Evolutionary conservation across 2,113 vertebrate species (phyloP).

Genomic region (Etheostoma cragini): DNA sequence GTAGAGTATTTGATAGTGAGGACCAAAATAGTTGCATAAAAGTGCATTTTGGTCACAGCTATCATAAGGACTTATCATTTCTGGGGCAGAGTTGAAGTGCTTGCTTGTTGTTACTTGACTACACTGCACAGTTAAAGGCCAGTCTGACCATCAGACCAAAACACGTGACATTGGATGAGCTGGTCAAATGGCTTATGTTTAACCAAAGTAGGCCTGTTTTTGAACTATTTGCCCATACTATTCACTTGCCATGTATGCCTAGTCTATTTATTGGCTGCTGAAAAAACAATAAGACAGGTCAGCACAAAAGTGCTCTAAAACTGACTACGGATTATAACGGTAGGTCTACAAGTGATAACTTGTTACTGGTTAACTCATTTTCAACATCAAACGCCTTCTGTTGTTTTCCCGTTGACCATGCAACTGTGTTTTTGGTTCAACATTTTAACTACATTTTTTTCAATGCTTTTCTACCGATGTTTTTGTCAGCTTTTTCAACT

Average conservation of each 20-base stretch:
- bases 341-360: background rate
- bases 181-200: background rate
- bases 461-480: too few species aligned
- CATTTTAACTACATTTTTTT: too few species aligned
- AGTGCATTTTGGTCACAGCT: background rate
- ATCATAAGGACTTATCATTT: background rate
- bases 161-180: background rate
- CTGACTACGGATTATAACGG: background rate
- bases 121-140: background rate
- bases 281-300: too few species aligned
- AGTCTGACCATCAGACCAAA: background rate
- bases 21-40: constrained; percentile 18
- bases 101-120: background rate
- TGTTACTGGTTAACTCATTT: too few species aligned
- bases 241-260: too few species aligned
- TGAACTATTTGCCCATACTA: too few species aligned
- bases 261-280: background rate
- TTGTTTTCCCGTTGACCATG: too few species aligned
- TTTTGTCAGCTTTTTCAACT: too few species aligned
- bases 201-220: constrained; percentile 7
- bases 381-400: background rate
- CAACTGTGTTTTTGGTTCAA: too few species aligned
- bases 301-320: background rate
- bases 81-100: constrained; percentile 21
- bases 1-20: background rate